Conservation (phyloP, 2,797 vertebrate species). For the Crax fasciolata region DNA sequence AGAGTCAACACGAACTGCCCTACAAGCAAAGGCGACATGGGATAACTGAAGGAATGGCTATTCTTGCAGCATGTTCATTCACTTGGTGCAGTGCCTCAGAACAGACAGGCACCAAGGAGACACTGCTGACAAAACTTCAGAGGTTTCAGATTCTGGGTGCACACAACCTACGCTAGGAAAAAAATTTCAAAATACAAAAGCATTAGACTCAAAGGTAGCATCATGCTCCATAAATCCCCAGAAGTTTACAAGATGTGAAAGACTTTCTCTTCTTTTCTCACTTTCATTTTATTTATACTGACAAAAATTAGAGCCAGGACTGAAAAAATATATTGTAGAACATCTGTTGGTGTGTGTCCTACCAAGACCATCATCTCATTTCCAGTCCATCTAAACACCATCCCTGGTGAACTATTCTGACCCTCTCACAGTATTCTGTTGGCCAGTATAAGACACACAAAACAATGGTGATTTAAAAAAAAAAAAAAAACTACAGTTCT, state of each 20-base stretch:
- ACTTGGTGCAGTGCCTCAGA: neutral
- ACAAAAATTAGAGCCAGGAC: neutral
- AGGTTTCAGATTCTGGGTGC: neutral
- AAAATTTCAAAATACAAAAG: neutral
- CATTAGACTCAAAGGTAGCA: neutral
- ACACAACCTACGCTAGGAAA: neutral
- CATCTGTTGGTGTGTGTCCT: neutral
- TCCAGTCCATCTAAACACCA: neutral
- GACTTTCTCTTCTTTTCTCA: neutral
- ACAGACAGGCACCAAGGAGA: neutral
- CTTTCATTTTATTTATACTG: neutral
- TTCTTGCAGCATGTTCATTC: neutral
- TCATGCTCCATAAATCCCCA: neutral
- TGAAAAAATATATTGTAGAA: neutral
- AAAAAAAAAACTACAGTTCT: neutral
- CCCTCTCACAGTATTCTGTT: neutral
- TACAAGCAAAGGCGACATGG: neutral
- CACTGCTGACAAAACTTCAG: neutral
- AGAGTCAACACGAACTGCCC: fast-evolving
- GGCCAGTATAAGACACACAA: neutral
- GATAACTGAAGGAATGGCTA: neutral
- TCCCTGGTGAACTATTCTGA: neutral
- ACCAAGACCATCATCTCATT: neutral
- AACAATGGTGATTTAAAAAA: neutral
- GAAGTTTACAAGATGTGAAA: neutral